Percentiles rank a stretch among this genome's conserved stretches.
These are phyloP conservation scores for Erethizon dorsatum DNA, from an alignment of 2,797 vertebrate genomes.

Conservation along the genomic window DNA sequence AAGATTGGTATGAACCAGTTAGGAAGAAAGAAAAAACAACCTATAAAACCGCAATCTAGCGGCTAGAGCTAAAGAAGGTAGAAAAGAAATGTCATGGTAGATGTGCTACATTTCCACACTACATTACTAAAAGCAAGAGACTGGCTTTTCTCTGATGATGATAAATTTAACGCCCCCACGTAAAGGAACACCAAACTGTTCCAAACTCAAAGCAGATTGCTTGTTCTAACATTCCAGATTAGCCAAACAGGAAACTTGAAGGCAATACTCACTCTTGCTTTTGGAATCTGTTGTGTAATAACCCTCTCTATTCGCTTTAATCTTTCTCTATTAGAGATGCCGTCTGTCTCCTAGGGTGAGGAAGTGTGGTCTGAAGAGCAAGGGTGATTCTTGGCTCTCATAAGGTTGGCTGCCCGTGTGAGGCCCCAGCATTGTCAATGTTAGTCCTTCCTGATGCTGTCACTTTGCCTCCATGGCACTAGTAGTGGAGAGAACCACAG, in stretches of 20 bases:
- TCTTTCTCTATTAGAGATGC: background rate
- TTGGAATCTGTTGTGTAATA: background rate
- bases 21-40: conserved; percentile 66
- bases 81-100: conserved; percentile 50
- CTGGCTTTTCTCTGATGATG: background rate
- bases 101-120: conserved; percentile 52
- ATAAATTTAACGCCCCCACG: conserved; percentile 47
- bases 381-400: background rate
- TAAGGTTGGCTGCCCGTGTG: background rate
- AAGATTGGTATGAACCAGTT: conserved; percentile 22
- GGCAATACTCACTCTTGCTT: background rate
- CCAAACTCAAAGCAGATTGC: conserved; percentile 43
- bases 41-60: conserved; percentile 64
- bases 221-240: conserved; percentile 30
- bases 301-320: background rate
- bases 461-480: background rate
- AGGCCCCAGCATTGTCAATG: background rate
- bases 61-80: conserved; percentile 27
- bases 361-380: background rate
- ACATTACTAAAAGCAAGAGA: background rate
- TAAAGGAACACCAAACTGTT: conserved; percentile 43
- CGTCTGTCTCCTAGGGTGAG: background rate
- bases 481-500: background rate
- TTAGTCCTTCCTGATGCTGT: background rate
- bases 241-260: background rate